phyloP scores from a whole-genome alignment of 2,888 invertebrate species.

The Chymomyza caudatula region DNA sequence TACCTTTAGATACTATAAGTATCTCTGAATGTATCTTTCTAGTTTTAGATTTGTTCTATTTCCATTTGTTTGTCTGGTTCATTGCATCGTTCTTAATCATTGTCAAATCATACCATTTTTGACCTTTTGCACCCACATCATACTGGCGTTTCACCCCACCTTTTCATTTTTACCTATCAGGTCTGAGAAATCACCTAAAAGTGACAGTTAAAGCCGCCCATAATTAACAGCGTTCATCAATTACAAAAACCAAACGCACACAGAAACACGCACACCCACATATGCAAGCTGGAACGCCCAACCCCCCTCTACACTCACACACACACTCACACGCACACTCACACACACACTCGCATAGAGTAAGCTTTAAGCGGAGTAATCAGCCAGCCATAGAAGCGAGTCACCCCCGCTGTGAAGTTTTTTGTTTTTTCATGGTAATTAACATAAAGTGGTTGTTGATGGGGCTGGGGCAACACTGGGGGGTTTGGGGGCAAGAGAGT shows the following conservation, averaged over 20 bases:
- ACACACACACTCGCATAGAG: constrained; percentile 8
- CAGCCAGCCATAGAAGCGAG: background rate
- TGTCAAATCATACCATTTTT: background rate
- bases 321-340: background rate
- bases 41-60: background rate
- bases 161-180: constrained; percentile 6
- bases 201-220: constrained; percentile 50
- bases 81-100: background rate
- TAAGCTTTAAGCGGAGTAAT: constrained; percentile 29
- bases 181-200: constrained; percentile 32
- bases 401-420: constrained; percentile 7
- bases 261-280: constrained; percentile 1
- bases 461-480: constrained; percentile 6
- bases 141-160: background rate
- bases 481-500: background rate
- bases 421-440: constrained; percentile 31
- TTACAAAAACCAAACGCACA: constrained; percentile 27
- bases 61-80: background rate
- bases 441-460: constrained; percentile 28
- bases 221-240: constrained; percentile 56
- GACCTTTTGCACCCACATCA: background rate
- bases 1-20: too few species aligned
- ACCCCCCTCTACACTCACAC: constrained; percentile 6
- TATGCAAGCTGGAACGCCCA: background rate
- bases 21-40: background rate